Base-by-base conservation (phyloP, 2,888 invertebrate species). In the Amblyteles armatorius region DNA sequence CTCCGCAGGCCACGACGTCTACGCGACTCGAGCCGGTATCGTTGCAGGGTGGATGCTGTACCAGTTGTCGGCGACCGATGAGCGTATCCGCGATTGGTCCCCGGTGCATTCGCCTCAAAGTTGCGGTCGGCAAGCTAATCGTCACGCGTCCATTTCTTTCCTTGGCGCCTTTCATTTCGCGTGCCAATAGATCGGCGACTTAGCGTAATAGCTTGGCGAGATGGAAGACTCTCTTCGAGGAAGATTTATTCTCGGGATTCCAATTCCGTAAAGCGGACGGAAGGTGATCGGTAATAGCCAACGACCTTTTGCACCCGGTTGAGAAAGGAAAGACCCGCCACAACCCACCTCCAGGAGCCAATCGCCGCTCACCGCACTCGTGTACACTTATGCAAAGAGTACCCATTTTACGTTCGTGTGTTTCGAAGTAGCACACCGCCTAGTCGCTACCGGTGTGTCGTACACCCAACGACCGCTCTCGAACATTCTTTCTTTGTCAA, bases 401-500 rank as follows among this genome's bases (percentile, higher is more conserved):
- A 40, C 9, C 19, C 36, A 40, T 36, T 67, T 79, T 73, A 50
- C 78, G 79, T 79, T 73, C 79, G 74, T 73, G 79, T 73, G 33
- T 73, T 55, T 22, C 29, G 36, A 72, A 82, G 82, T 78, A 55
- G 82, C 48, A 78, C 82, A 33, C 44, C 55, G 71, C 50, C 55
- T 67, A 48, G 44, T 36, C 36, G 69, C 77, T 74, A 68, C 67
- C 26, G 44, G 79, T 60, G 78, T 26, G 65, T 67, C 65, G 36
- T 44, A 72, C 36, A 22, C 57, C 69, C 72, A 79, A 19, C 68
- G 57, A 73, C 33, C 79, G 19, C 68, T 79, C 73, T 55, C 83
- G 74, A 69, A 29, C 60, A 73, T 79, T 79, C 60, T 63, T 40
- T 83, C 63, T n/a, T 71, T 69, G 63, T 79, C 63, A 52, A 68